Percentiles rank a stretch among this genome's conserved stretches.
These are phyloP conservation scores for Halictus quadricinctus DNA, from an alignment of 2,888 invertebrate species.

Conservation along the genomic window DNA sequence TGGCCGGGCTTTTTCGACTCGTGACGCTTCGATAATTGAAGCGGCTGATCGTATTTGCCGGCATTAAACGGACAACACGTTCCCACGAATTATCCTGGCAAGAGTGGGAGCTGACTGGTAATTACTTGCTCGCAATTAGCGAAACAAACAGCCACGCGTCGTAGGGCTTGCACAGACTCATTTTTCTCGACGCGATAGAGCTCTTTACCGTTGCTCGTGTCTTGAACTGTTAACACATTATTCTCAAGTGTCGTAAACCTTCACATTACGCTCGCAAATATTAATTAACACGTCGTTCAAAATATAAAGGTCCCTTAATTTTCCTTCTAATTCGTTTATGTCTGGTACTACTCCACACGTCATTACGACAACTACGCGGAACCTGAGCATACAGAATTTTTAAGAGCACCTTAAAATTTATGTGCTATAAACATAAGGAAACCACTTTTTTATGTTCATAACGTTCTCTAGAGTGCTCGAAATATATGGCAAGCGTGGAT, in stretches of 20 bases:
- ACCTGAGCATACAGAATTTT: too few relatives aligned
- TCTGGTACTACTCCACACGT: background rate
- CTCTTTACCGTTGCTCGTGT: background rate
- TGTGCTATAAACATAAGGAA: too few relatives aligned
- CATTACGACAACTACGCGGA: background rate
- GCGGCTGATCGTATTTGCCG: conserved; percentile 43
- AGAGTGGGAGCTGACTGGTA: conserved; percentile 41
- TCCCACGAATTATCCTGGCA: conserved; percentile 37
- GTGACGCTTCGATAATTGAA: conserved; percentile 49
- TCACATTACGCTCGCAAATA: background rate
- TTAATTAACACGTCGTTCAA: background rate
- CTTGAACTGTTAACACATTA: background rate
- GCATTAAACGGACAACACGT: conserved; percentile 36
- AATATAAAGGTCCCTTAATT: background rate
- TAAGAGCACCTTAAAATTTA: too few relatives aligned
- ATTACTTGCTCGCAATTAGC: conserved; percentile 49
- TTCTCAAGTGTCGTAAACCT: background rate
- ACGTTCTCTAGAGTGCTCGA: too few relatives aligned
- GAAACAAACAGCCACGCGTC: conserved; percentile 28
- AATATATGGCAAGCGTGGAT: too few relatives aligned
- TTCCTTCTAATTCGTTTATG: background rate
- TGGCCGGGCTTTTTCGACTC: conserved; percentile 48
- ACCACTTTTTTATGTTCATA: too few relatives aligned
- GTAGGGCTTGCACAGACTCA: background rate
- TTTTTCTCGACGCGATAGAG: background rate